Base-by-base conservation (phyloP, 1,140 invertebrate genomes). In the Leucophenga varia region DNA sequence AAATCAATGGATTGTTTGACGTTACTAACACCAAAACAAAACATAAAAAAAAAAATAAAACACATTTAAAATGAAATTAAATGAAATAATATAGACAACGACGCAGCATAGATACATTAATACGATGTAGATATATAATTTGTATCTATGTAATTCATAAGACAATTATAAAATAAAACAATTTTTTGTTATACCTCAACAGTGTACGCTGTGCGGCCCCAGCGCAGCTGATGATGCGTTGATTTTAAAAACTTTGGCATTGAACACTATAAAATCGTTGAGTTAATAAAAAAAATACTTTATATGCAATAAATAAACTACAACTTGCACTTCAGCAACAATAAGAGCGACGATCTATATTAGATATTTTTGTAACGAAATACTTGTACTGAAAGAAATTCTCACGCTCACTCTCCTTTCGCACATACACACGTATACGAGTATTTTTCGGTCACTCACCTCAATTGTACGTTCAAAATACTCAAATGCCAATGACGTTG, bases 391-490 rank as follows among this genome's bases (percentile, higher is more conserved):
- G n/a, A n/a, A n/a, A n/a, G n/a, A n/a, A n/a, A n/a, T n/a, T n/a
- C n/a, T n/a, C n/a, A n/a, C n/a, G n/a, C n/a, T n/a, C n/a, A n/a
- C n/a, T n/a, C n/a, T n/a, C n/a, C n/a, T n/a, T n/a, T n/a, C n/a
- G 12, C 5, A 14, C 32, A 14, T 34, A 14, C 32, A 39, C 18
- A 19, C 37, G 20, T n/a, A 13, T 41, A 13, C 22, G 39, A 3
- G 13, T 17, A 5, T 25, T 25, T 37, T 37, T 13, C 35, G 4
- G 2, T 67, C 45, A 77, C 72, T 79, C 78, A 90, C 88, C 78
- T 85, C 79, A 55, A 91, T 84, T 37, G 88, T 91, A 76, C 84
- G 84, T 76, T 91, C 87, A 72, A 92, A 91, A 54, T 89, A 84
- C 37, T 79, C 78, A 69, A 90, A 92, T 32, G 86, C 84, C 42